A percentile compares a stretch with the other conserved stretches of the same genome.
Evolutionary conservation across 2,797 vertebrate species (phyloP).

Genomic region (Mus minutoides): DNA sequence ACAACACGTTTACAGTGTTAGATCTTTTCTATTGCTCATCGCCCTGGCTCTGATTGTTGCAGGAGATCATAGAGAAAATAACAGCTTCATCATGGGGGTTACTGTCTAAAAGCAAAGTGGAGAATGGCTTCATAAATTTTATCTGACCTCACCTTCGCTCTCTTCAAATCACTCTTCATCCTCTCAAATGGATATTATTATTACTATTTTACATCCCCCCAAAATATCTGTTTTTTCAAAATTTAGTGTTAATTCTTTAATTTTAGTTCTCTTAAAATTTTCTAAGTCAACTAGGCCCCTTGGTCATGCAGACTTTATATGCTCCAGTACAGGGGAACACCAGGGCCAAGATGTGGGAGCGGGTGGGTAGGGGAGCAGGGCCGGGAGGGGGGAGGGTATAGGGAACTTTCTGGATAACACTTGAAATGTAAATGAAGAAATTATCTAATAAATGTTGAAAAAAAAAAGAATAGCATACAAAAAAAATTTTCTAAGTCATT

Average conservation of each 20-base stretch:
- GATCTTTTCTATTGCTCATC: neutral
- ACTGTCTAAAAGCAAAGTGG: neutral
- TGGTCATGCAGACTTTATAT: too few relatives aligned
- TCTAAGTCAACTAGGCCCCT: too few relatives aligned
- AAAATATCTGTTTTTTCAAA: constrained; percentile 6
- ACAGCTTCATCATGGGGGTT: neutral
- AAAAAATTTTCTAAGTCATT: neutral
- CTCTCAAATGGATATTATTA: neutral
- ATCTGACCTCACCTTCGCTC: neutral
- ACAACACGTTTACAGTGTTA: neutral
- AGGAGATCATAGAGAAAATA: constrained; percentile 26
- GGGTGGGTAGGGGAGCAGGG: too few relatives aligned
- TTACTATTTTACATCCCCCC: constrained; percentile 9
- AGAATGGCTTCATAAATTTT: constrained; percentile 53
- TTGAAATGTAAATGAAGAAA: too few relatives aligned
- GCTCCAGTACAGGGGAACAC: too few relatives aligned
- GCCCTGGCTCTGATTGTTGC: constrained; percentile 21
- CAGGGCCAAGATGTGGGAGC: too few relatives aligned
- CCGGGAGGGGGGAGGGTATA: too few relatives aligned
- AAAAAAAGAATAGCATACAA: too few relatives aligned
- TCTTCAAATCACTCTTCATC: neutral
- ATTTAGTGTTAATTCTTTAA: neutral
- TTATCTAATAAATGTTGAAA: too few relatives aligned
- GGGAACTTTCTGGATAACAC: too few relatives aligned
- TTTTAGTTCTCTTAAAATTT: constrained; percentile 1